Base-by-base conservation (phyloP, 1,140 invertebrate species). In the Cyclina sinensis region DNA sequence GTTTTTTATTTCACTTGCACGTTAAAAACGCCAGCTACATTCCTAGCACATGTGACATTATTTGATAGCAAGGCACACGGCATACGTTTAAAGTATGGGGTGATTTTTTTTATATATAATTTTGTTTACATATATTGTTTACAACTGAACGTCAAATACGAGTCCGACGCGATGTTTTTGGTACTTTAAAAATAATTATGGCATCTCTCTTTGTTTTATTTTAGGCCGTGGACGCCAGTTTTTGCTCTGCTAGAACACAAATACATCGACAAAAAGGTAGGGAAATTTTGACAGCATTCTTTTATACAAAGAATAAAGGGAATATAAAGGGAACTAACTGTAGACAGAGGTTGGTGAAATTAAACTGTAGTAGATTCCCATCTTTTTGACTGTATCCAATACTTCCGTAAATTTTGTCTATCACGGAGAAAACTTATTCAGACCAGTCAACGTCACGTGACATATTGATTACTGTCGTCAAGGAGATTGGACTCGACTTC, bases 401-500 rank as follows among this genome's bases (percentile, higher is more conserved):
- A 54, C 27, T 30, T 11, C 21, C 18, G 57, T 5, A 7, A 65
- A 27, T 65, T 30, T 65, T 65, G 30, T 30, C 62, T 30, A 16
- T 65, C 11, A 65, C 1, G 24, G 30, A 27, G 21, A 76, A 35
- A 51, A 81, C 1, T 43, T 12, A 27, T 9, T 30, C 21, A 65
- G 32, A 76, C 83, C 83, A 68, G 83, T 74, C 83, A 14, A 51
- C 32, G 35, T 70, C 85, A 87, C 76, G 85, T 87, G 85, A 87
- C 27, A 27, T 27, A 70, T 86, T 87, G 85, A 87, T 87, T 87
- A 62, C 32, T 80, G 76, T 87, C 85, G 74, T 65, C 85, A 87
- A 87, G 85, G 85, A 79, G 85, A 87, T 87, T 62, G 35, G 73
- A 79, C 85, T 57, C 73, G 54, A 87, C 80, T 87, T 87, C 76